Base-by-base conservation (phyloP, 2,888 invertebrate genomes). In the Hydrotaea cyrtoneurina region DNA sequence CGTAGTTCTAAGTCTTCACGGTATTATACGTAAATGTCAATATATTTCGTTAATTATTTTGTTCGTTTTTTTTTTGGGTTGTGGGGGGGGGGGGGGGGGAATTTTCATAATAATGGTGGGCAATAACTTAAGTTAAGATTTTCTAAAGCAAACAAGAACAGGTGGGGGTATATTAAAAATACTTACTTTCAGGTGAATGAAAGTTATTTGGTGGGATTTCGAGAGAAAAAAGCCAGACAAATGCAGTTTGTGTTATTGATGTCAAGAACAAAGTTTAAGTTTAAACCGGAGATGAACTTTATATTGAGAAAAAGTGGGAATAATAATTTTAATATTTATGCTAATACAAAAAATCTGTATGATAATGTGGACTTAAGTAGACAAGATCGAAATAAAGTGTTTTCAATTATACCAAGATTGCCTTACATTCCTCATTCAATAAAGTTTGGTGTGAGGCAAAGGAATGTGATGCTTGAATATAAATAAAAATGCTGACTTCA, bases 41-140 rank as follows among this genome's bases (percentile, higher is more conserved):
- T 64, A 64, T 26, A 17, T 31, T 21, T 19, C 10, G 53, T 53
- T 72, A 7, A 21, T 59, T 39, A 62, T 75, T 62, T 46, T n/a
- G 43, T 64, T 31, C 31, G n/a, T n/a, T n/a, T n/a, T n/a, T n/a
- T 31, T 7, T 31, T 31, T 75, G 36, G 17, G 8, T 62, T 46
- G 62, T 64, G 50, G 5, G 21, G n/a, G 21, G n/a, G 55, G 50
- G 31, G 62, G 50, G 50, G 5, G 21, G n/a, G 21, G n/a, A 21
- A 21, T 23, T 11, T 55, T 55, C 50, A 31, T 50, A 36, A 76
- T 64, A 64, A 62, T 31, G 43, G 26, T 3, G 31, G 46, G 21
- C 62, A 62, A 31, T 64, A 75, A 62, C 26, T 75, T 75, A 62
- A 59, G 43, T 23, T 74, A 26, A 59, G 39, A 17, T 17, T 50